phyloP scores from a whole-genome alignment of 64 coral and sea anemone genomes.

The Trachythela sp. region DNA sequence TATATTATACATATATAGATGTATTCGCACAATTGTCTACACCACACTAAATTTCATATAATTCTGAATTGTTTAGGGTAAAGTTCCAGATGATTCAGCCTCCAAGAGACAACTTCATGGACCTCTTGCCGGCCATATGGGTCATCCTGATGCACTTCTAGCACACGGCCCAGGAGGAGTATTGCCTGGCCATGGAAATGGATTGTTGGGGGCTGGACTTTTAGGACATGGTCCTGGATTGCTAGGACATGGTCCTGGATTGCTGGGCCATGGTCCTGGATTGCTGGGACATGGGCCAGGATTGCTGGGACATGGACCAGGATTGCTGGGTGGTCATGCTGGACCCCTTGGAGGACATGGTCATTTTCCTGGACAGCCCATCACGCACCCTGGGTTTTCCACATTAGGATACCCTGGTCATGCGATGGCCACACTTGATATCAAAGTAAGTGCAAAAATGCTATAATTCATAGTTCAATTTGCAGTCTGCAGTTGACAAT shows the following conservation, averaged over 20 bases:
- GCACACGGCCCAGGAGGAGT: neutral
- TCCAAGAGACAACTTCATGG: neutral
- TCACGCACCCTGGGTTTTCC: neutral
- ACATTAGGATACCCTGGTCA: neutral
- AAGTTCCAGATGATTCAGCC: neutral
- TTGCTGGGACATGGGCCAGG: neutral
- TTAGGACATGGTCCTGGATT: too few species aligned
- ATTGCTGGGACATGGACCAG: neutral
- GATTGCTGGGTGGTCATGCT: neutral
- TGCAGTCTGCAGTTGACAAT: too few species aligned
- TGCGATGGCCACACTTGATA: neutral
- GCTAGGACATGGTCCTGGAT: neutral
- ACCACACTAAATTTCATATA: neutral
- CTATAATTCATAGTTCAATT: neutral
- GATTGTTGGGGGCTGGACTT: too few species aligned
- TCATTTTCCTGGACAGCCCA: neutral
- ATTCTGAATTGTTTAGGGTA: neutral
- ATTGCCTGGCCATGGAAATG: neutral
- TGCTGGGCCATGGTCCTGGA: neutral
- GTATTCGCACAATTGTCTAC: too few species aligned
- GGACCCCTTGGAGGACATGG: neutral
- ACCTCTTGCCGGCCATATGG: neutral
- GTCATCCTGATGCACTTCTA: neutral
- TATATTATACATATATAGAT: too few species aligned
- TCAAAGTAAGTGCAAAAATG: neutral